phyloP scores from a whole-genome alignment of 2,888 invertebrate species.

The Habroteleia sp. region DNA sequence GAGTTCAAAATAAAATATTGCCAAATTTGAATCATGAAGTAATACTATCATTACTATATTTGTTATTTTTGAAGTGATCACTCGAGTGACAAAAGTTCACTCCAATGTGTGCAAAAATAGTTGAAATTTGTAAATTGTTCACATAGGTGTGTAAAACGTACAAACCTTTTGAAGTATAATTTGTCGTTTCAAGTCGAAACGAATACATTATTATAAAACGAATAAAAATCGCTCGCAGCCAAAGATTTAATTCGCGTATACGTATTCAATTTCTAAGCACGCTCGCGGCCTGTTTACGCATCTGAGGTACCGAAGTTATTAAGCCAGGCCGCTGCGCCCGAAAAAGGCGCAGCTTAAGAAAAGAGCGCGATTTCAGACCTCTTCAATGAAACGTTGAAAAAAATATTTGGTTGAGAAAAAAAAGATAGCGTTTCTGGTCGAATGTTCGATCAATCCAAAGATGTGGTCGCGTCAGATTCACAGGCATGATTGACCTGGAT shows the following conservation, averaged over 20 bases:
- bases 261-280: slow-evolving; percentile 73
- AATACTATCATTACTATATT: too few species aligned
- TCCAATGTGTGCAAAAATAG: slow-evolving; percentile 26
- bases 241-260: slow-evolving; percentile 77
- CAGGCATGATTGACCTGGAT: slow-evolving; percentile 61
- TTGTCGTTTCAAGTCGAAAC: slow-evolving; percentile 13
- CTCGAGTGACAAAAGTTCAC: too few species aligned
- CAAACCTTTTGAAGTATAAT: slow-evolving; percentile 11
- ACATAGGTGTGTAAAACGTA: too few species aligned
- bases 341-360: slow-evolving; percentile 24
- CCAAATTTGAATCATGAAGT: too few species aligned
- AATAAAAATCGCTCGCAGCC: slow-evolving; percentile 73
- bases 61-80: too few species aligned
- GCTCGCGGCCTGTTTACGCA: slow-evolving; percentile 79
- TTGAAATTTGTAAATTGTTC: slow-evolving; percentile 9
- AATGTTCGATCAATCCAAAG: slow-evolving; percentile 34
- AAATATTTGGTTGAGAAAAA: slow-evolving; percentile 1
- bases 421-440: slow-evolving; percentile 7
- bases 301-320: slow-evolving; percentile 71
- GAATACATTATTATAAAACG: slow-evolving; percentile 54
- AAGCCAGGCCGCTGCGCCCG: slow-evolving; percentile 23
- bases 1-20: too few species aligned
- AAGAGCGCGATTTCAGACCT: slow-evolving; percentile 16
- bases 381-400: slow-evolving; percentile 7
- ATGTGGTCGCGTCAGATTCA: slow-evolving; percentile 51